Conservation (phyloP, 2,797 vertebrate genomes). For the Eospalax fontanierii region DNA sequence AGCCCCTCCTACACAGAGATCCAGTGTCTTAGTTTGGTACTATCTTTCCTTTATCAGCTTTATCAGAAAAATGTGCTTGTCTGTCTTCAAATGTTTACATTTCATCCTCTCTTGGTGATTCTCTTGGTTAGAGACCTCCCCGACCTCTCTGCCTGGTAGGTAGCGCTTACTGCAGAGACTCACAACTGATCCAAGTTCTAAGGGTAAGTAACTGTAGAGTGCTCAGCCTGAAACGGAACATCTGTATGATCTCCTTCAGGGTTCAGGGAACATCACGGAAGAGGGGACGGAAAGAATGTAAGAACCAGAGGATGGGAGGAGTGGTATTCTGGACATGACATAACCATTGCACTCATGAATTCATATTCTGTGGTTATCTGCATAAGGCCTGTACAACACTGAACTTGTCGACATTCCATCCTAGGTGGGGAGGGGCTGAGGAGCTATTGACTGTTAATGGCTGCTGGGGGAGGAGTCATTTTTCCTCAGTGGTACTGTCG, state of each 20-base stretch:
- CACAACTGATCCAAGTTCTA: neutral
- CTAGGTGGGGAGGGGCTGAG: too few species aligned
- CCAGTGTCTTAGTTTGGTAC: neutral
- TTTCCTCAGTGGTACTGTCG: neutral
- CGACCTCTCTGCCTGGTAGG: too few species aligned
- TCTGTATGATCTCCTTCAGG: neutral
- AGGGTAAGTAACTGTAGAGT: neutral
- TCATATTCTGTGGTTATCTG: neutral
- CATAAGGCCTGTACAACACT: neutral
- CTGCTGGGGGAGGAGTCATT: neutral
- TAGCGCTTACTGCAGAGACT: neutral
- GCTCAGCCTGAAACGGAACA: neutral
- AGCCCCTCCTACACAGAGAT: neutral
- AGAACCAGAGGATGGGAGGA: neutral
- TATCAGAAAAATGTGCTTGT: neutral
- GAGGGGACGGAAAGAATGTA: neutral
- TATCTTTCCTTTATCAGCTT: neutral
- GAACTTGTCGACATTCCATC: neutral
- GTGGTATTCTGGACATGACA: neutral
- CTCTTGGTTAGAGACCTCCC: too few species aligned
- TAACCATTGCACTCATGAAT: neutral
- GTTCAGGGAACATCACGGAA: neutral
- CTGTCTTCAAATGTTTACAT: neutral
- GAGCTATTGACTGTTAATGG: neutral
- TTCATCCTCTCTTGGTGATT: neutral